phyloP scores from a whole-genome alignment of 2,113 vertebrate species.

The Mesembrinibis cayennensis region DNA sequence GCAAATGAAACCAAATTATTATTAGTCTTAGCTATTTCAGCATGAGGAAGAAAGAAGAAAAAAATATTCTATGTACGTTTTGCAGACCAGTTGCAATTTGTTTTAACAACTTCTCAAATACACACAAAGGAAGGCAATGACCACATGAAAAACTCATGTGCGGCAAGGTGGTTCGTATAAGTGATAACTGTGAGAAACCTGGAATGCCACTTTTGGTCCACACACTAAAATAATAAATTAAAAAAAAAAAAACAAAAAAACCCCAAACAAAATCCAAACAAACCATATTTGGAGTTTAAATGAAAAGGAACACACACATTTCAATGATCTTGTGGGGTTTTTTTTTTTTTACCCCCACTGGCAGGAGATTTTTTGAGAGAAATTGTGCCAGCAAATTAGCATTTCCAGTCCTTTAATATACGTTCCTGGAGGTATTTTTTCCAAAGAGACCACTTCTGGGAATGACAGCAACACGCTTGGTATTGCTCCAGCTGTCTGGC shows the following conservation, averaged over 20 bases:
- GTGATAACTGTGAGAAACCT: background rate
- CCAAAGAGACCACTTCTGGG: conserved; percentile 61
- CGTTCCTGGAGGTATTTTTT: conserved; percentile 71
- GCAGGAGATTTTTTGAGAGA: conserved; percentile 50
- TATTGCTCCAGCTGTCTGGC: conserved; percentile 21
- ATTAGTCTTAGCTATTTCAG: conserved; percentile 73
- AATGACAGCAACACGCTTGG: conserved; percentile 45
- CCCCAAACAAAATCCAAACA: too few relatives aligned
- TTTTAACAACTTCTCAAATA: conserved; percentile 1
- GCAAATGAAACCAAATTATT: conserved; percentile 74
- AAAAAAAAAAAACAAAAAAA: too few relatives aligned
- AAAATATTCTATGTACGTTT: background rate
- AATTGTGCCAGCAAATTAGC: conserved; percentile 68
- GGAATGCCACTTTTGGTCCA: background rate
- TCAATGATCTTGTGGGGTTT: background rate
- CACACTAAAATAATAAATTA: background rate
- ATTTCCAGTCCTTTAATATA: conserved; percentile 65
- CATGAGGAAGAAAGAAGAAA: background rate
- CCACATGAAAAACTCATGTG: background rate
- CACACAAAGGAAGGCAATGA: background rate
- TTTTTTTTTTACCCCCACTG: background rate
- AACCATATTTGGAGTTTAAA: background rate
- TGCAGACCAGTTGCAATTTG: conserved; percentile 49
- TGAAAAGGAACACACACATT: background rate
- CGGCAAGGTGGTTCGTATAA: accelerated